Evolutionary conservation across 2,888 invertebrate species (phyloP), one percentile per base, ranked within the genome.

Genomic region (Apoderus coryli): DNA sequence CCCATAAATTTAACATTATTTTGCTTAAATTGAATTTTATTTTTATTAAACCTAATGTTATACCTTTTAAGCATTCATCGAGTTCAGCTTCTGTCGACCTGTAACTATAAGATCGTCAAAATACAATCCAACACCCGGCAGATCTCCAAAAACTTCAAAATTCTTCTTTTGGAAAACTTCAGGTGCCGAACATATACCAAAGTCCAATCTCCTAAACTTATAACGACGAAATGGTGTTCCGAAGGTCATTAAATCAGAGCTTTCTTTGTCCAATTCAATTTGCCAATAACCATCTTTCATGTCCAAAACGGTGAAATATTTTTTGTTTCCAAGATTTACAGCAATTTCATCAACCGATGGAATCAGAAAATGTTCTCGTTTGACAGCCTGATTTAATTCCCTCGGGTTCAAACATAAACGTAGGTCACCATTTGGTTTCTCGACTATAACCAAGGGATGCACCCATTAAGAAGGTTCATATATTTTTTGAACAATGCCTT

Each of bases 231-330:
- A 37, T 10, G 36, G 33, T 6, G 37, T 39, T 2, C 25, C 34
- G 27, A 39, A 36, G 6, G 37, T 33, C 16, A 27, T 33, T 10
- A 37, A 24, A 13, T 39, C 24, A 12, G 34, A 13, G 22, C 32
- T 35, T 14, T 33, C 16, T 13, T 24, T 7, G 16, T 37, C 31
- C 22, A 35, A 7, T n/a, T 19, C 6, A 14, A 41, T 33, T 31
- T 40, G 36, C 16, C 25, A 39, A 14, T 37, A 37, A 3, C 37
- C 33, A 32, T 38, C 38, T 23, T 40, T 40, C 35, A 40, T 40
- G 16, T 37, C 34, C 2, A 41, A 26, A 7, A 41, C 37, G 3
- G 39, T 32, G 6, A 41, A 40, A 14, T 11, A 36, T 14, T 30
- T 9, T 34, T 38, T 34, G 23, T 30, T 29, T 23, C 9, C 9